A percentile compares a stretch with the other conserved stretches of the same genome.
phyloP scores from a whole-genome alignment of 2,888 invertebrate genomes.

The Acleris literana region DNA sequence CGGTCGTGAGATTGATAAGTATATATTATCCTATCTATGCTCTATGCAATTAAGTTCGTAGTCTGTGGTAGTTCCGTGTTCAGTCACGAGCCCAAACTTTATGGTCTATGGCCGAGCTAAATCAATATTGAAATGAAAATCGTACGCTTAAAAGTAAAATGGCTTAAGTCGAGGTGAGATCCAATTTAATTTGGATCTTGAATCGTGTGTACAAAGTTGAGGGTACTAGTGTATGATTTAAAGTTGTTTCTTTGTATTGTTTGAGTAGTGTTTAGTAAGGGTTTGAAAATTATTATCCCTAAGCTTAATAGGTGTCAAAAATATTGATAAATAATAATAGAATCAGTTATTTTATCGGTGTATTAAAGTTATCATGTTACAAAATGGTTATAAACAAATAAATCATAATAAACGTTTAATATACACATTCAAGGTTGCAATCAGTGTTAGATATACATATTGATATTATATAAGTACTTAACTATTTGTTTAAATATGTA shows the following conservation, averaged over 20 bases:
- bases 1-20: slow-evolving; percentile 41
- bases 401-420: too few relatives aligned
- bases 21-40: slow-evolving; percentile 38
- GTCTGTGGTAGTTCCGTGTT: slow-evolving; percentile 32
- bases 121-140: slow-evolving; percentile 8
- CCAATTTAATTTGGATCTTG: neutral
- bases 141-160: neutral
- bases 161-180: neutral
- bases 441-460: too few relatives aligned
- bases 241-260: neutral
- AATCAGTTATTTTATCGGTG: too few relatives aligned
- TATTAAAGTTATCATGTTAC: too few relatives aligned
- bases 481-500: too few relatives aligned
- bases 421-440: too few relatives aligned
- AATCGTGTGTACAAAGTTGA: neutral
- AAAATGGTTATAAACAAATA: too few relatives aligned
- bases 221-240: neutral
- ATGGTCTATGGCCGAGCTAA: slow-evolving; percentile 13
- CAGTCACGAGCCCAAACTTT: slow-evolving; percentile 24
- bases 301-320: neutral
- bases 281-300: neutral
- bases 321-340: too few relatives aligned
- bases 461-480: too few relatives aligned
- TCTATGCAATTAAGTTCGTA: slow-evolving; percentile 42
- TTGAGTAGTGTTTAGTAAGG: neutral